phyloP scores from a whole-genome alignment of 2,113 vertebrate species.

The Oceanodroma tethys region DNA sequence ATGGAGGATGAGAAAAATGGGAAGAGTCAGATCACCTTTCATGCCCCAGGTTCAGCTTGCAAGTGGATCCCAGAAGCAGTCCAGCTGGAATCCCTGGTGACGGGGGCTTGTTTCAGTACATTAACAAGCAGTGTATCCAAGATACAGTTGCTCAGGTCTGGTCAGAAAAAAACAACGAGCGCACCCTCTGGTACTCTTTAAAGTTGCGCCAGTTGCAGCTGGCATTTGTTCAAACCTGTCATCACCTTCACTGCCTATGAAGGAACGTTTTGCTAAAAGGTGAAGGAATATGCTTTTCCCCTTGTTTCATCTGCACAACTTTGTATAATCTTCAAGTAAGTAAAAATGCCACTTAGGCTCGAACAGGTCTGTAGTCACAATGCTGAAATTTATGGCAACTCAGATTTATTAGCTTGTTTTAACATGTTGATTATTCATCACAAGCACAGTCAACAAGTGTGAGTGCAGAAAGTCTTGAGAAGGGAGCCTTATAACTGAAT shows the following conservation, averaged over 20 bases:
- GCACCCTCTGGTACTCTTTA: not conserved
- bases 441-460: not conserved
- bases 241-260: not conserved
- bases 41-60: not conserved
- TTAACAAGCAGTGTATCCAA: conserved; percentile 26
- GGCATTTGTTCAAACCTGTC: conserved; percentile 26
- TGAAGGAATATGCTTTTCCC: not conserved
- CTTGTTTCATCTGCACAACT: not conserved
- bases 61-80: not conserved
- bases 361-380: not conserved
- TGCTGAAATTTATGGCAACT: not conserved
- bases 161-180: conserved; percentile 2
- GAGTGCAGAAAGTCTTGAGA: not conserved
- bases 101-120: not conserved
- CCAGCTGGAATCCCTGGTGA: not conserved
- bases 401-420: conserved; percentile 2
- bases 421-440: conserved; percentile 8
- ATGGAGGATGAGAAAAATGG: not conserved
- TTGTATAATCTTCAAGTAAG: not conserved
- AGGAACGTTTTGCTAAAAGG: conserved; percentile 25
- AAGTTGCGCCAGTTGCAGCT: not conserved
- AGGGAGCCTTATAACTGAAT: not conserved
- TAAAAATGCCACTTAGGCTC: not conserved
- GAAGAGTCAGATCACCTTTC: not conserved
- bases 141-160: conserved; percentile 23